phyloP scores from a whole-genome alignment of 2,113 vertebrate genomes.

The Mystacornis crossleyi region DNA sequence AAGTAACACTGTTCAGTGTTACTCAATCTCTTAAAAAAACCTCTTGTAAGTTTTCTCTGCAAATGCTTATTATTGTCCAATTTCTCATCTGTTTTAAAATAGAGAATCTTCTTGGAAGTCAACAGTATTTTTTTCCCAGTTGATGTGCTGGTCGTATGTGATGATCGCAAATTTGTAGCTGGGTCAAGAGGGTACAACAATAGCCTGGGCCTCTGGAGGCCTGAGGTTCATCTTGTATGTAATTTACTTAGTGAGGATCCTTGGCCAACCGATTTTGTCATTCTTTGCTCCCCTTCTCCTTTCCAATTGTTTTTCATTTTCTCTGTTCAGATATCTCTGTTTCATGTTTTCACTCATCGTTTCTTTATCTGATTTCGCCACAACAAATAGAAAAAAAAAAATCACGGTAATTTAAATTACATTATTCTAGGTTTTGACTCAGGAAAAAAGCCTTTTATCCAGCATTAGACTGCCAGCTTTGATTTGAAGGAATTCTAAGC shows the following conservation, averaged over 20 bases:
- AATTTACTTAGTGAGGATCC: background rate
- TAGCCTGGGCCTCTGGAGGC: background rate
- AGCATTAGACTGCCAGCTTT: background rate
- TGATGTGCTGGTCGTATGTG: background rate
- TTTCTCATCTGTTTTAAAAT: background rate
- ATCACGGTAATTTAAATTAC: background rate
- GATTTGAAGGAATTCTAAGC: background rate
- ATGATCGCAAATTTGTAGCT: background rate
- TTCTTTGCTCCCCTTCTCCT: background rate
- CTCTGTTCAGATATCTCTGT: background rate
- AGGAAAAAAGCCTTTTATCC: background rate
- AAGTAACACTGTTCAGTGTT: background rate
- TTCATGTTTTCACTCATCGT: background rate
- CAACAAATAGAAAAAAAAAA: background rate
- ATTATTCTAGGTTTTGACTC: background rate
- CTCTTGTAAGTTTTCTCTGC: background rate
- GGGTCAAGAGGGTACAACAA: background rate
- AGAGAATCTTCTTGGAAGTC: background rate
- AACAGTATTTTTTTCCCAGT: background rate
- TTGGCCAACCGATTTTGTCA: background rate
- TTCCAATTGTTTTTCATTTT: background rate
- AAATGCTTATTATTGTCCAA: background rate
- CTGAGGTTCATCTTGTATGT: background rate
- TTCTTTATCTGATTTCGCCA: background rate
- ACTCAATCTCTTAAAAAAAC: background rate